A percentile compares a stretch with the other conserved stretches of the same genome.
These are phyloP conservation scores for Chamaea fasciata DNA, from an alignment of 2,113 vertebrate genomes.

Conservation along the genomic window DNA sequence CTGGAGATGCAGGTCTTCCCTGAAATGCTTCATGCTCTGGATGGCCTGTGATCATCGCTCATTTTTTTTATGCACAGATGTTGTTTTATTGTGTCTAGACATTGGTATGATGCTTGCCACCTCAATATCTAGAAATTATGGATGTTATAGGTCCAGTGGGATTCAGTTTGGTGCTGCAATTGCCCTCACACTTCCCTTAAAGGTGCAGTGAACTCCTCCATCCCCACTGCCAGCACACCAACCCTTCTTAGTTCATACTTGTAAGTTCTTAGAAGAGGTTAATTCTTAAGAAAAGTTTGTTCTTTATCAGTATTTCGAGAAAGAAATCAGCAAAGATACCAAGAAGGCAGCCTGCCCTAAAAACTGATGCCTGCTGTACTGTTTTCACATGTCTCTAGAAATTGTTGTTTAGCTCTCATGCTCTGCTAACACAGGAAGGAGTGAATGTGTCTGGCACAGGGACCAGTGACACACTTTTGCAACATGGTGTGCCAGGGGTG, in stretches of 20 bases:
- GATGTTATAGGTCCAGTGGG: not conserved
- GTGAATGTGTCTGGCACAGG: accelerated
- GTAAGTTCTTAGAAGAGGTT: not conserved
- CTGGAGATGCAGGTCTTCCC: not conserved
- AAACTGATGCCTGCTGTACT: not conserved
- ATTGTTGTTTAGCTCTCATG: not conserved
- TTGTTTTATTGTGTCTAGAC: not conserved
- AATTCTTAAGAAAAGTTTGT: not conserved
- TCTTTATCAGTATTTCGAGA: not conserved
- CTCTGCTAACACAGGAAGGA: not conserved
- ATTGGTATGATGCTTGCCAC: not conserved
- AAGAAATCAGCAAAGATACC: not conserved
- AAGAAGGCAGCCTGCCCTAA: not conserved
- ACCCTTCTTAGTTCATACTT: not conserved
- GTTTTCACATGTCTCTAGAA: not conserved
- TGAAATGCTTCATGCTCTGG: not conserved
- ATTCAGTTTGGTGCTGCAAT: not conserved
- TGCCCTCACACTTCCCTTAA: not conserved
- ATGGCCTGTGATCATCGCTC: not conserved
- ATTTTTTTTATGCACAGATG: not conserved
- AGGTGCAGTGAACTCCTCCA: not conserved
- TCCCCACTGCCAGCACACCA: not conserved
- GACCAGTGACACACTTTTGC: not conserved
- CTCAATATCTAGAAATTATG: not conserved
- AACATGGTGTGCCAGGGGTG: not conserved